Evolutionary conservation across 2,888 invertebrate genomes (phyloP), one percentile per base, ranked within the genome.

Genomic region (Drosophila austrosaltans): DNA sequence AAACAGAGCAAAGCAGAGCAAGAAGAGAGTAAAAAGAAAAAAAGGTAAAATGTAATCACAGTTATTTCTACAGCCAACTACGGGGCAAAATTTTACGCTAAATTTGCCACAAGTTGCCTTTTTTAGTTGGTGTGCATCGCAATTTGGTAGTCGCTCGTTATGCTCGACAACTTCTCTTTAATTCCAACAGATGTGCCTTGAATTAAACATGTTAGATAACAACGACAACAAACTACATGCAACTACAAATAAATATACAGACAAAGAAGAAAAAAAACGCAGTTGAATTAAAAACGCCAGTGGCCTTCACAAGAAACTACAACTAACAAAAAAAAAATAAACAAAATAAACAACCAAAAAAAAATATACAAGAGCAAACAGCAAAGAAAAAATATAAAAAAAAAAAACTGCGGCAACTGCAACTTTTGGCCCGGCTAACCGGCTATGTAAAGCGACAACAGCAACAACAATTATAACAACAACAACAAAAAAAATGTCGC

Each of bases 141-240:
- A 25, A 3, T 48, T 20, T 44, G 10, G 22, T 22, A 3, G 22
- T 48, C 20, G 74, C 54, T 69, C 79, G 88, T 85, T 78, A 80
- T 80, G 82, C 75, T 72, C 85, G 86, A 77, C 68, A 69, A 75
- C 59, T 69, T 63, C 63, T 74, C 87, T 88, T 88, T 87, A 83
- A 87, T 83, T 86, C 73, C 87, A 67, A 58, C 65, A 69, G 86
- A 82, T 71, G 81, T 78, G 78, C 82, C 88, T 88, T 86, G 84
- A 88, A 83, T 88, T 87, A 88, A 83, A 76, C 84, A 84, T 81
- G 89, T 88, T 88, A 88, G 87, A 84, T 83, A 88, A 86, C 88
- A 83, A 72, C 73, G 58, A 63, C 48, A 65, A 56, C 56, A 39
- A 57, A 65, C 54, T 44, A 30, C 4, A 53, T 68, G 40, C 62